Conservation (phyloP, 53 echinoderm and acorn worm species). For the Crossaster papposus region DNA sequence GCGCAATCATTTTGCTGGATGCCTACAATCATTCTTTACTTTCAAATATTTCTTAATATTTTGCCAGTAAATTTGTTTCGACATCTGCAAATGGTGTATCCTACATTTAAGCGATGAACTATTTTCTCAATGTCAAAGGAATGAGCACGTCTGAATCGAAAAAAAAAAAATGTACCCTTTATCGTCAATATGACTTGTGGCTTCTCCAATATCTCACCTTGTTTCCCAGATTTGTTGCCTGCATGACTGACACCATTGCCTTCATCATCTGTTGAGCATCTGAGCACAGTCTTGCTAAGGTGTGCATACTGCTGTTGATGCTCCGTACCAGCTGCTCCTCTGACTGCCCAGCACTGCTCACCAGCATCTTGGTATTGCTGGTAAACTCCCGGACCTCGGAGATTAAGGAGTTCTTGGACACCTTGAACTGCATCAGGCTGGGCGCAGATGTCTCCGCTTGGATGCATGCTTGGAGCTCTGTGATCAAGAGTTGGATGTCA, state of each 20-base stretch:
- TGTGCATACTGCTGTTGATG: conserved; percentile 87
- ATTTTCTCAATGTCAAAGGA: no score
- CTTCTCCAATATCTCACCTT: conserved; percentile 69
- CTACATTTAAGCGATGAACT: no score
- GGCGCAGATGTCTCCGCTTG: conserved; percentile 32
- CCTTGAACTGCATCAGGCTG: conserved; percentile 65
- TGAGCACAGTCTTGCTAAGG: conserved; percentile 80
- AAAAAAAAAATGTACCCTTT: no score
- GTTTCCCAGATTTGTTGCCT: conserved; percentile 81
- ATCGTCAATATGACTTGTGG: neutral
- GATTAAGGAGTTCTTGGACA: conserved; percentile 72
- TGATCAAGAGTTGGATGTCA: conserved; percentile 80
- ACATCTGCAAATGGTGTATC: no score
- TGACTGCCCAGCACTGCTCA: conserved; percentile 86
- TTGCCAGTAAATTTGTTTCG: no score
- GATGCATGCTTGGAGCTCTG: conserved; percentile 55
- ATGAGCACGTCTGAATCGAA: no score
- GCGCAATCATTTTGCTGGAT: no score
- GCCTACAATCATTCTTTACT: no score
- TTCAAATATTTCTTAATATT: no score
- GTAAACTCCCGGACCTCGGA: conserved; percentile 91
- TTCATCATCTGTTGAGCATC: conserved; percentile 70
- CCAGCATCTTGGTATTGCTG: conserved; percentile 92
- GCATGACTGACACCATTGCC: conserved; percentile 74
- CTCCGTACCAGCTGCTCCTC: conserved; percentile 69